Evolutionary conservation across 1,140 invertebrate genomes (phyloP).

Genomic region (Eupristina koningsbergeri): DNA sequence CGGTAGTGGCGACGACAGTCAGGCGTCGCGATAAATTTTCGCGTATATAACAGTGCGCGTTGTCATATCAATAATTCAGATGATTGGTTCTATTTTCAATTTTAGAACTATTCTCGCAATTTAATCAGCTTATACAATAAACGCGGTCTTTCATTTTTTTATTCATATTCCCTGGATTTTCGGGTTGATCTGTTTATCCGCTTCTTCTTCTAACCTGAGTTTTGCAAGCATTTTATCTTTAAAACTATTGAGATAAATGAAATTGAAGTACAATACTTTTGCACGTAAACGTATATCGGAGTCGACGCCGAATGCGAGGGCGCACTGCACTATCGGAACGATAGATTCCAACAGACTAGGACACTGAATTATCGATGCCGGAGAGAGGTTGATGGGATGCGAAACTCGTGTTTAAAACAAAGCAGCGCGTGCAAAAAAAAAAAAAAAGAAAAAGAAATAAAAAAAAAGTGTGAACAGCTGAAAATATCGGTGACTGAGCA

Average conservation of each 20-base stretch:
- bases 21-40: conserved; percentile 27
- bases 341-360: not conserved
- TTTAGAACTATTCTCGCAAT: not conserved
- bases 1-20: not conserved
- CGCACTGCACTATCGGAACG: not conserved
- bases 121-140: not conserved
- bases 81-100: not conserved
- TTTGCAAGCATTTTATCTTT: not conserved
- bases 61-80: conserved; percentile 18
- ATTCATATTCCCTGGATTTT: not conserved
- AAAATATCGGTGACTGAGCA: not conserved
- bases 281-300: not conserved
- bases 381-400: not conserved
- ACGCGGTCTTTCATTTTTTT: not conserved
- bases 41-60: not conserved
- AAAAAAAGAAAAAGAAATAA: not conserved
- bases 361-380: conserved; percentile 35
- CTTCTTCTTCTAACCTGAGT: not conserved
- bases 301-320: not conserved
- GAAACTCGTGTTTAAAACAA: conserved; percentile 13
- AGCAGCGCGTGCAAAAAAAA: not conserved
- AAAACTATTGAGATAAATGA: conserved; percentile 14
- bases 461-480: not conserved
- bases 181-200: not conserved
- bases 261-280: not conserved